phyloP scores from a whole-genome alignment of 2,113 vertebrate species.

The Microcebus griseorufus region DNA sequence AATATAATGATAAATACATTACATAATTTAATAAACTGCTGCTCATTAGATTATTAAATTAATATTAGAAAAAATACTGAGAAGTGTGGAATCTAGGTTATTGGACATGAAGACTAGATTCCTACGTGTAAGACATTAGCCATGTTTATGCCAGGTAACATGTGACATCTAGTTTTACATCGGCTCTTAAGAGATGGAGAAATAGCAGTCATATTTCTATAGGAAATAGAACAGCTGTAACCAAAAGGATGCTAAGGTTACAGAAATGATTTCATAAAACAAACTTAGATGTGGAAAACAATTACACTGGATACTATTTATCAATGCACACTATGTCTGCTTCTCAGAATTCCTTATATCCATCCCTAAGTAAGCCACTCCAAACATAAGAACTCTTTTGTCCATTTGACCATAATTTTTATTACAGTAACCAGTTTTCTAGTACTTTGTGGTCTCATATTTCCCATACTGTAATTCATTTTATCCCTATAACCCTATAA shows the following conservation, averaged over 20 bases:
- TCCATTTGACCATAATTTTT: conserved; percentile 6
- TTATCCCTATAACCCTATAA: neutral
- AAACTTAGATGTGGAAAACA: neutral
- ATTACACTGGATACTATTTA: neutral
- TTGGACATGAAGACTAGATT: neutral
- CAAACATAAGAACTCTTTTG: neutral
- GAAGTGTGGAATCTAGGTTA: neutral
- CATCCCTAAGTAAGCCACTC: neutral
- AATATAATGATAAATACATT: neutral
- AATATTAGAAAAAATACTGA: neutral
- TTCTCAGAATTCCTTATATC: neutral
- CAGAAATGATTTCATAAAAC: neutral
- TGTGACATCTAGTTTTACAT: neutral
- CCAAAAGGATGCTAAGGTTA: neutral
- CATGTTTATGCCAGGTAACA: neutral
- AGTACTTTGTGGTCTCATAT: neutral
- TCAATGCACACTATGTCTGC: neutral
- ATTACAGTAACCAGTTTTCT: neutral
- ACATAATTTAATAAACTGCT: neutral
- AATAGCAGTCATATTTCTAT: neutral
- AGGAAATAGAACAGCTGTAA: neutral
- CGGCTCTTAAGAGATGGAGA: neutral
- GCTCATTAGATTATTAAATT: neutral
- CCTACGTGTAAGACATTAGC: neutral
- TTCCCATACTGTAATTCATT: neutral